Percentiles rank a stretch among this genome's conserved stretches.
phyloP scores from a whole-genome alignment of 2,113 vertebrate genomes.

The Pomatostomus ruficeps region DNA sequence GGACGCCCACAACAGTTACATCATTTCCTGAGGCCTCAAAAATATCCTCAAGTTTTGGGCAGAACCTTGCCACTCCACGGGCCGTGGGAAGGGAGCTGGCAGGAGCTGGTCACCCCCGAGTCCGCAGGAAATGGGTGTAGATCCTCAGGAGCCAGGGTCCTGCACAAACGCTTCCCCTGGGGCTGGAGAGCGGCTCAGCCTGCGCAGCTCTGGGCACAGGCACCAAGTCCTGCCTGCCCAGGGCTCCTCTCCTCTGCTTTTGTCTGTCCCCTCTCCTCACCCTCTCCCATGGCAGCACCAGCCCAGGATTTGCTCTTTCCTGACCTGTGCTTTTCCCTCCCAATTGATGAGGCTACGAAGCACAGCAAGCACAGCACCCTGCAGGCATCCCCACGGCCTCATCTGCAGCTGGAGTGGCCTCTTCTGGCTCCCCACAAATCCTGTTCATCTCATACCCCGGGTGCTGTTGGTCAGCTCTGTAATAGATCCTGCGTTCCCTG shows the following conservation, averaged over 20 bases:
- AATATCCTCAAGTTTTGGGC: background rate
- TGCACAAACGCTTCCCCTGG: fast-evolving
- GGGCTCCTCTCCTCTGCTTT: too few relatives aligned
- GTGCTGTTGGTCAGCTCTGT: background rate
- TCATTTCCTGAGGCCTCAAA: constrained; percentile 1
- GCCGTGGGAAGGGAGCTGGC: background rate
- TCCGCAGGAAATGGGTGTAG: background rate
- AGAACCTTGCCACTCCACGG: background rate
- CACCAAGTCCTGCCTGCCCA: background rate
- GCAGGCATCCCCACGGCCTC: background rate
- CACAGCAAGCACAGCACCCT: background rate
- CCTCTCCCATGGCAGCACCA: background rate
- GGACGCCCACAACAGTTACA: fast-evolving
- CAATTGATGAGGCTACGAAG: fast-evolving
- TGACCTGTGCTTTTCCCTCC: fast-evolving
- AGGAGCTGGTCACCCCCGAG: background rate
- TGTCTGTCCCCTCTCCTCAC: background rate
- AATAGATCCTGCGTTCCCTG: background rate
- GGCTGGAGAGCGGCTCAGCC: background rate
- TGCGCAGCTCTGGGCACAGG: fast-evolving
- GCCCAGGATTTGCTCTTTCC: background rate
- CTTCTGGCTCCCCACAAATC: background rate
- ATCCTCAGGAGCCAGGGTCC: background rate
- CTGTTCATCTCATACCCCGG: background rate
- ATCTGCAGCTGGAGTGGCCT: background rate